Evolutionary conservation across 1,140 invertebrate genomes (phyloP), one percentile per base, ranked within the genome.

Genomic region (Drosophila setifemur): DNA sequence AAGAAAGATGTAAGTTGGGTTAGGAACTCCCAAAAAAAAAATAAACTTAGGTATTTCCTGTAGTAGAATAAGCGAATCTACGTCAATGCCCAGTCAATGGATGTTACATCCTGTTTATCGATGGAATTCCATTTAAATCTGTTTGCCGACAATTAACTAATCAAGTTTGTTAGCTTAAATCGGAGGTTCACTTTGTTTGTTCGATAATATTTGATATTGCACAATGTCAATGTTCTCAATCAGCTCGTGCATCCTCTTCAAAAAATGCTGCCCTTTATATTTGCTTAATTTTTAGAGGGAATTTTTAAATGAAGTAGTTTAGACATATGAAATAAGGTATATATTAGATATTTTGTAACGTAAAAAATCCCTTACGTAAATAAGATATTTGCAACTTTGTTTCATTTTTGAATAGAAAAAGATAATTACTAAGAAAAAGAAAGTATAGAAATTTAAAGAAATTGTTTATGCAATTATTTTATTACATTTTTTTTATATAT

Each of bases 31-130:
- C 11, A 26, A 43, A 21, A n/a, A 9, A 16, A 25, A 16, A 5
- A 11, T 31, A 31, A 25, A 52, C 16, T 37, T 7, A 35, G 45
- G 53, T 44, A n/a, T 16, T 26, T 4, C 8, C 23, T 39, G 18
- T 3, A 21, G 19, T 12, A 23, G 42, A 50, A 14, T 25, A 79
- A 43, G 54, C 23, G 40, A 58, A 57, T 25, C 23, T 57, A 60
- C 79, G 78, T 82, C 78, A 78, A 85, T 73, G 73, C 2, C 44
- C 50, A 78, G 70, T 82, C 52, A 66, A 69, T 64, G 31, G 52
- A 77, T 69, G 23, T 58, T 31, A 50, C 61, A 77, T 82, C 73
- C 73, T 78, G 75, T 74, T 79, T 54, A 73, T 69, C 47, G 16
- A 29, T 63, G 70, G 55, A 52, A 47, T 50, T 52, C 61, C 57